Conservation (phyloP, 2,113 vertebrate genomes). For the Ciconia boyciana region DNA sequence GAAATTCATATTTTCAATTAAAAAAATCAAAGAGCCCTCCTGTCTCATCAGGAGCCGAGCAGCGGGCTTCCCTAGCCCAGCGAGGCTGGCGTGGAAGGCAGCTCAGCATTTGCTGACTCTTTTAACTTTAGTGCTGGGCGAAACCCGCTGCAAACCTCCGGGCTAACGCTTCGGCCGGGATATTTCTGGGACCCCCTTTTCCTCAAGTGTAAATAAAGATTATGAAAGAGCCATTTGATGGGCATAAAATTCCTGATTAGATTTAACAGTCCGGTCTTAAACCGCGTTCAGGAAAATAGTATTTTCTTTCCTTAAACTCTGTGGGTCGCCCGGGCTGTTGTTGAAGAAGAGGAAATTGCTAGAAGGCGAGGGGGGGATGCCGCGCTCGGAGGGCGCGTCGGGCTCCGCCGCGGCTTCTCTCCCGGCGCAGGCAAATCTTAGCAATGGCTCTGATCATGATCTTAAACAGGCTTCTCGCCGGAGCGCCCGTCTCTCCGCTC, state of each 20-base stretch:
- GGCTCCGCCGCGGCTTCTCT: constrained; percentile 41
- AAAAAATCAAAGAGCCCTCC: constrained; percentile 8
- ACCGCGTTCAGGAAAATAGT: constrained; percentile 38
- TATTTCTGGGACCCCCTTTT: constrained; percentile 63
- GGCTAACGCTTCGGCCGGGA: neutral
- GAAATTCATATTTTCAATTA: constrained; percentile 40
- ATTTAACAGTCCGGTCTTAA: constrained; percentile 44
- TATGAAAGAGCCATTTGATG: constrained; percentile 68
- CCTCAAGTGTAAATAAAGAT: constrained; percentile 70
- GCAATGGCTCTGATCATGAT: constrained; percentile 65
- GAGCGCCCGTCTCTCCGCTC: neutral
- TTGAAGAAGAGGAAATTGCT: constrained; percentile 48
- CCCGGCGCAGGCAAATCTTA: constrained; percentile 45
- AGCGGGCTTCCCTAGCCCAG: neutral
- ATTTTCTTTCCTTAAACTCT: constrained; percentile 46
- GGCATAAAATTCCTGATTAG: constrained; percentile 77
- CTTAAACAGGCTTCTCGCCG: neutral
- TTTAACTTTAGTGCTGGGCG: neutral
- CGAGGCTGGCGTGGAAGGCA: neutral
- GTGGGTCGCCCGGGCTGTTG: constrained; percentile 51
- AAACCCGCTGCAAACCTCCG: neutral
- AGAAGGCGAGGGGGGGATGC: neutral
- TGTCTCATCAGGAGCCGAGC: neutral
- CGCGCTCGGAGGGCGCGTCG: neutral
- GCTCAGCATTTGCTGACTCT: neutral